A percentile compares a stretch with the other conserved stretches of the same genome.
phyloP scores from a whole-genome alignment of 2,113 vertebrate genomes.

The Cottus gobio region DNA sequence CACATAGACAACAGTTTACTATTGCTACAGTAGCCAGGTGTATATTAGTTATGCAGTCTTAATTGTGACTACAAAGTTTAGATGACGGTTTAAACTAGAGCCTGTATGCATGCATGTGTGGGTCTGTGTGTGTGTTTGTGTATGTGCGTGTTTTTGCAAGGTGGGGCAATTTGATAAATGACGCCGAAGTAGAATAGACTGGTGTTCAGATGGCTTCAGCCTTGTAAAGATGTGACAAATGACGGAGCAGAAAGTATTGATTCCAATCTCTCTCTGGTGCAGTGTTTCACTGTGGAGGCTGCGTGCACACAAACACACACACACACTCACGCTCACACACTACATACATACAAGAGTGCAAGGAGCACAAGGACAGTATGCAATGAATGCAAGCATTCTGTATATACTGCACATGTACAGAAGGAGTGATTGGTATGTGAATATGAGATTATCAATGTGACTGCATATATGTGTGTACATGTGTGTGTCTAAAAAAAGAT shows the following conservation, averaged over 20 bases:
- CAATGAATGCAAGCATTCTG: slow-evolving; percentile 57
- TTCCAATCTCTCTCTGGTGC: slow-evolving; percentile 95
- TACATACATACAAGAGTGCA: slow-evolving; percentile 22
- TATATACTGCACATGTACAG: slow-evolving; percentile 6
- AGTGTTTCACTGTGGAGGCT: slow-evolving; percentile 92
- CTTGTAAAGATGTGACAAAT: slow-evolving; percentile 99
- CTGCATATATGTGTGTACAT: slow-evolving; percentile 4
- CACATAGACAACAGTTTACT: background rate
- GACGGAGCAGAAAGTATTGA: slow-evolving; percentile 96
- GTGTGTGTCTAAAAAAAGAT: slow-evolving; percentile 12
- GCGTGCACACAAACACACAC: slow-evolving; percentile 66
- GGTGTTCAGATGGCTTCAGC: slow-evolving; percentile 90
- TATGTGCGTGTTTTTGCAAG: slow-evolving; percentile 46
- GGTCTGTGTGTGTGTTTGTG: slow-evolving; percentile 22
- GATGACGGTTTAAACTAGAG: slow-evolving; percentile 12
- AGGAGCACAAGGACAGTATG: slow-evolving; percentile 37
- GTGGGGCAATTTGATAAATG: slow-evolving; percentile 90
- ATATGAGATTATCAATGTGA: slow-evolving; percentile 23
- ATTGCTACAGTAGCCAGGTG: background rate
- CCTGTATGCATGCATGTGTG: slow-evolving; percentile 8
- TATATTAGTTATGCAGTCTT: slow-evolving; percentile 10
- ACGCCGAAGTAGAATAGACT: slow-evolving; percentile 96
- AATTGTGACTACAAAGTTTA: slow-evolving; percentile 10
- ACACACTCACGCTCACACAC: slow-evolving; percentile 35
- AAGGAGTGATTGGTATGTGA: slow-evolving; percentile 34